Evolutionary conservation across 1,140 invertebrate genomes (phyloP).

Genomic region (Lucilia cuprina): DNA sequence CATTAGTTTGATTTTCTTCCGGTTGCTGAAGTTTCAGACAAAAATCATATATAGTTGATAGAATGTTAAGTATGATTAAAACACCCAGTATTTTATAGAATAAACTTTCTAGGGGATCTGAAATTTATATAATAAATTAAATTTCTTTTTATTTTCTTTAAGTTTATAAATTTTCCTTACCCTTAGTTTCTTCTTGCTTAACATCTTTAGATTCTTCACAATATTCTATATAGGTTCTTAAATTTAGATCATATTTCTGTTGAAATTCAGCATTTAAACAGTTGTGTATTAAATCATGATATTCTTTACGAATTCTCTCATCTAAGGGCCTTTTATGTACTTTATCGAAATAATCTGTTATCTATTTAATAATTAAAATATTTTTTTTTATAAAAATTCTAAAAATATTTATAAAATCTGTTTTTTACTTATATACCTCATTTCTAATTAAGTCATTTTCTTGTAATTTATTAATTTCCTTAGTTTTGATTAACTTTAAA

Average conservation of each 20-base stretch:
- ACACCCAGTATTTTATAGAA: conserved; percentile 40
- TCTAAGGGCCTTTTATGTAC: conserved; percentile 45
- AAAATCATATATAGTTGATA: conserved; percentile 48
- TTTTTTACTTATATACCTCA: conserved; percentile 41
- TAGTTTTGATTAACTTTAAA: conserved; percentile 30
- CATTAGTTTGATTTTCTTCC: conserved; percentile 22
- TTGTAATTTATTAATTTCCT: conserved; percentile 37
- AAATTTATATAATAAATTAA: neutral
- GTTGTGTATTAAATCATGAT: conserved; percentile 47
- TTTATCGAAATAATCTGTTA: conserved; percentile 45
- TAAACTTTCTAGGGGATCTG: conserved; percentile 45
- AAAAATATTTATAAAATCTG: conserved; percentile 16
- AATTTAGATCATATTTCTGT: conserved; percentile 43
- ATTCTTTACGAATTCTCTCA: conserved; percentile 42
- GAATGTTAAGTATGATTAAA: conserved; percentile 42
- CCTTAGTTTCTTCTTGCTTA: conserved; percentile 12
- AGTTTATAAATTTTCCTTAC: conserved; percentile 36
- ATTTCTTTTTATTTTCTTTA: neutral
- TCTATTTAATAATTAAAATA: conserved; percentile 25
- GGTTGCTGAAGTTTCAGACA: conserved; percentile 40
- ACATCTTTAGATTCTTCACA: conserved; percentile 46
- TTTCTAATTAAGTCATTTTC: conserved; percentile 40
- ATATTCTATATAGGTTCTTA: conserved; percentile 53
- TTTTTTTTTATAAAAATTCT: neutral
- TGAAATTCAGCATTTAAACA: conserved; percentile 53